Percentiles rank a stretch among this genome's conserved stretches.
Evolutionary conservation across 2,888 invertebrate genomes (phyloP).

Genomic region (Spisula solida): DNA sequence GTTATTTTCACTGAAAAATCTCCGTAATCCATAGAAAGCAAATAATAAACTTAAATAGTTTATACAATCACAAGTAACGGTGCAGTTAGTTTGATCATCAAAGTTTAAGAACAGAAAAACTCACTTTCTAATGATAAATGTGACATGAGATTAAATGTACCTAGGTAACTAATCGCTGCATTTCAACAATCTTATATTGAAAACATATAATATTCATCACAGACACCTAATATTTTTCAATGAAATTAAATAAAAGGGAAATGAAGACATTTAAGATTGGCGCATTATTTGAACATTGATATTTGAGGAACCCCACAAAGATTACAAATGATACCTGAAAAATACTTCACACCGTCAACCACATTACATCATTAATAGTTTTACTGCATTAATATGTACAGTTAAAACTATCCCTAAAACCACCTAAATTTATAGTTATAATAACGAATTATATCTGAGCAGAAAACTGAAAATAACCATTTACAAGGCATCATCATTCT

Average conservation of each 20-base stretch:
- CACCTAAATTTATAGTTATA: no score
- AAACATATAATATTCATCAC: not conserved
- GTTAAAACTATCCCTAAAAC: no score
- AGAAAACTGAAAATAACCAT: no score
- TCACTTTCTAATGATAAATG: not conserved
- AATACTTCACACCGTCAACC: not conserved
- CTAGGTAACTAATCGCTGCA: not conserved
- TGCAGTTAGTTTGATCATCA: no score
- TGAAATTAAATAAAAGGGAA: conserved; percentile 10
- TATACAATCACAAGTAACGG: no score
- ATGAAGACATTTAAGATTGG: not conserved
- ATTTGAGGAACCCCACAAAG: conserved; percentile 2
- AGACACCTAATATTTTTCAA: not conserved
- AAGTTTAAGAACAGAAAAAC: no score
- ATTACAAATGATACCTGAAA: not conserved
- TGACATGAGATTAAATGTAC: not conserved
- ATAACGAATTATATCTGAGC: no score
- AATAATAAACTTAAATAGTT: no score
- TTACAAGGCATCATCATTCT: no score
- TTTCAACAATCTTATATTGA: not conserved
- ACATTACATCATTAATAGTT: conserved; percentile 2
- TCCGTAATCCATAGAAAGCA: no score
- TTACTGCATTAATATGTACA: no score
- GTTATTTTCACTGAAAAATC: no score
- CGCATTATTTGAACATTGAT: conserved; percentile 7